Base-by-base conservation (phyloP, 1,140 invertebrate species). In the Trachymyrmex septentrionalis region DNA sequence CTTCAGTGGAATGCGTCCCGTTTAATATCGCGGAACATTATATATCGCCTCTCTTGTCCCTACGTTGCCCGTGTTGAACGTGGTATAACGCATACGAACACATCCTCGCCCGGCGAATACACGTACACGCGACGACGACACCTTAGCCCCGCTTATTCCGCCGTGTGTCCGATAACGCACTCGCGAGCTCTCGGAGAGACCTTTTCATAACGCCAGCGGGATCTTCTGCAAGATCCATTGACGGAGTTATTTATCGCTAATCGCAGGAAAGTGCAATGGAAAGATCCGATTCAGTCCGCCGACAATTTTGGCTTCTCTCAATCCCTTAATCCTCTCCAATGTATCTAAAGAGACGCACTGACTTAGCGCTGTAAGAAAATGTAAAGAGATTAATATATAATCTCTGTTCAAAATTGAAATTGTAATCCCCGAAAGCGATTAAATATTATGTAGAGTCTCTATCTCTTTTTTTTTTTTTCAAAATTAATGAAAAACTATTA, bases 21-120 rank as follows among this genome's bases (percentile, higher is more conserved):
- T 95, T 95, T 95, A 95, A 95, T 95, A 95, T 95, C 94, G 94
- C 93, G 93, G 94, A 95, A 95, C 94, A 95, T 95, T 95, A 95
- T 95, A 95, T 95, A 95, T 95, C 94, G 95, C 92, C 92, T 93
- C 91, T 93, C 93, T 93, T 93, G 92, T 93, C 92, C 93, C 92
- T 93, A 92, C 88, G 89, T 90, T 91, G 88, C 88, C 87, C 81
- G 80, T 55, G 50, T 85, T 66, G 80, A 75, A 67, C 86, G 78
- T 81, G 86, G 71, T 86, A 90, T 90, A 88, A 91, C 90, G 85
- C 86, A 71, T 64, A 76, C 86, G 82, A 82, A 77, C 77, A 80
- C 88, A 81, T 84, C 34, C 72, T 57, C 63, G 30, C 24, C 24
- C 53, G 30, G 21, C 66, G 10, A 24, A 73, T 72, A 77, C 38